Percentiles rank a stretch among this genome's conserved stretches.
phyloP scores from a whole-genome alignment of 1,140 invertebrate genomes.

The Neodiprion virginianus region DNA sequence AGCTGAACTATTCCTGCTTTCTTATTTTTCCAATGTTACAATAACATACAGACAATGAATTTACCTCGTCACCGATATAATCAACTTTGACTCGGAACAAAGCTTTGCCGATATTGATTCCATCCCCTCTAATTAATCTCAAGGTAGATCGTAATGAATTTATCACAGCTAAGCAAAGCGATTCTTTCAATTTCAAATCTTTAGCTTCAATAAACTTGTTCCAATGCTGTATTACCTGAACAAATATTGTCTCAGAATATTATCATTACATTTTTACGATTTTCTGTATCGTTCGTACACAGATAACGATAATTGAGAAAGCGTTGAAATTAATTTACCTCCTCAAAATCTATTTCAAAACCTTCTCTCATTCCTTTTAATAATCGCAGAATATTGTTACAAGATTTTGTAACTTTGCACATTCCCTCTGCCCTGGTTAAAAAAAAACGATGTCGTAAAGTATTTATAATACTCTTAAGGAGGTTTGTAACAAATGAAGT shows the following conservation, averaged over 20 bases:
- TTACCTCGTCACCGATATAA: conserved; percentile 15
- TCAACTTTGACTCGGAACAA: conserved; percentile 14
- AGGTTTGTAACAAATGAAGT: no score
- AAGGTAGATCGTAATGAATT: not conserved
- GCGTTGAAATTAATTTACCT: not conserved
- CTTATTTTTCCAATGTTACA: not conserved
- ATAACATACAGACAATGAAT: not conserved
- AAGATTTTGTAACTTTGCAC: not conserved
- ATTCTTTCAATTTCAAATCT: conserved; percentile 10
- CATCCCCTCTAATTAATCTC: conserved; percentile 17
- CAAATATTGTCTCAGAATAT: not conserved
- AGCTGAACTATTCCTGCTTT: not conserved
- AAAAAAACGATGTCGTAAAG: no score
- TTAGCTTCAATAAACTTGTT: conserved; percentile 12
- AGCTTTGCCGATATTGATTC: not conserved
- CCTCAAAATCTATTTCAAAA: conserved; percentile 5
- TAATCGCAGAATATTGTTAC: not conserved
- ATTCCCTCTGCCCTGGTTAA: not conserved
- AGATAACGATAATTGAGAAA: not conserved
- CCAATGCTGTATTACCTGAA: conserved; percentile 15
- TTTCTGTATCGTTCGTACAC: not conserved
- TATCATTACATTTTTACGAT: not conserved
- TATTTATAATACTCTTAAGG: no score
- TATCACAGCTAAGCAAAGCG: conserved; percentile 11
- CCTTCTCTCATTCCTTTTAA: not conserved